Evolutionary conservation across 2,888 invertebrate genomes (phyloP).

Genomic region (Drosophila testacea): DNA sequence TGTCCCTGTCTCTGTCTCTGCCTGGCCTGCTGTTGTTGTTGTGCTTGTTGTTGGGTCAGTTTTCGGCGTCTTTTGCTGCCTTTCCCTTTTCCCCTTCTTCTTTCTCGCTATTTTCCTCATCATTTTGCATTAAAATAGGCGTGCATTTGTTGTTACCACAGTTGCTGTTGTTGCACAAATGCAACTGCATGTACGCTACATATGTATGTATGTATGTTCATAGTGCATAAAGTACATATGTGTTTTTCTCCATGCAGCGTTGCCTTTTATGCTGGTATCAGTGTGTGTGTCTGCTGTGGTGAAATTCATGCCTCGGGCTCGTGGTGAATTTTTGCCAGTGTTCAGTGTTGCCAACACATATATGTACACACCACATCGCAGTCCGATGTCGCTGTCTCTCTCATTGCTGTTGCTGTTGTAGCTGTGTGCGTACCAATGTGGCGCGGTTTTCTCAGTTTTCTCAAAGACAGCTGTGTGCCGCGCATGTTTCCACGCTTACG

Average conservation of each 20-base stretch:
- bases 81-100: constrained; percentile 28
- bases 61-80: constrained; percentile 64
- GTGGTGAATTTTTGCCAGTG: constrained; percentile 38
- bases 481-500: constrained; percentile 76
- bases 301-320: constrained; percentile 43
- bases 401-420: constrained; percentile 37
- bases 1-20: neutral
- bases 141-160: constrained; percentile 43
- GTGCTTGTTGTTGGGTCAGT: constrained; percentile 59
- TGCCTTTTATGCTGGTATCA: constrained; percentile 46
- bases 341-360: constrained; percentile 59
- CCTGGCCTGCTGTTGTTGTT: constrained; percentile 49
- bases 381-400: constrained; percentile 24
- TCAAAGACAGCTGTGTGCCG: constrained; percentile 71
- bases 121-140: constrained; percentile 38
- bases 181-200: constrained; percentile 23
- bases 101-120: neutral
- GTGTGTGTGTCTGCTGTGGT: constrained; percentile 47
- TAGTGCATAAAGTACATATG: constrained; percentile 37
- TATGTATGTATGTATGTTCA: constrained; percentile 27
- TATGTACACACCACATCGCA: constrained; percentile 31
- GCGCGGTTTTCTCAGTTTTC: constrained; percentile 60
- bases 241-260: constrained; percentile 74
- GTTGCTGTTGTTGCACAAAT: constrained; percentile 37
- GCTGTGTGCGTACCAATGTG: constrained; percentile 59